These are phyloP conservation scores for Phymorhynchus buccinoides DNA, from an alignment of 1,140 invertebrate genomes.

Conservation along the genomic window DNA sequence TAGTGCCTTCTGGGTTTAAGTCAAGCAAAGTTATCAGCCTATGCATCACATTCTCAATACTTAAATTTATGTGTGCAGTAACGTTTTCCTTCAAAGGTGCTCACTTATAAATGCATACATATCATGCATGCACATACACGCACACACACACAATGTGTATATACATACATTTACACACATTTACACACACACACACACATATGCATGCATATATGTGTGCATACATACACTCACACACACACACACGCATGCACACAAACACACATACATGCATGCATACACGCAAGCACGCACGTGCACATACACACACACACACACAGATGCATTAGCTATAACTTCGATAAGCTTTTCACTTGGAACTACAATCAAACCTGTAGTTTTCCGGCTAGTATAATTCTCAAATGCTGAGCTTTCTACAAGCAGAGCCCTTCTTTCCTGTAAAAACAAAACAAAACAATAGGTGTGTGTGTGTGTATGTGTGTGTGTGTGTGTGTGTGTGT, in stretches of 20 bases:
- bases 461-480: not conserved
- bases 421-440: too few relatives aligned
- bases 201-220: not conserved
- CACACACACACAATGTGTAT: slow-evolving; percentile 36
- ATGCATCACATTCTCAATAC: too few relatives aligned
- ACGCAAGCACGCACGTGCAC: too few relatives aligned
- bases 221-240: not conserved
- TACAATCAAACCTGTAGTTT: not conserved
- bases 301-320: too few relatives aligned
- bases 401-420: too few relatives aligned
- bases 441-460: too few relatives aligned
- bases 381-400: not conserved
- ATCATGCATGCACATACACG: not conserved
- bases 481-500: not conserved
- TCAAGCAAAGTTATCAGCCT: not conserved
- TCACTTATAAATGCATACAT: not conserved
- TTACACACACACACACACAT: not conserved
- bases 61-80: too few relatives aligned
- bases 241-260: too few relatives aligned
- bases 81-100: too few relatives aligned
- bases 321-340: too few relatives aligned
- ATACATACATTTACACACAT: slow-evolving; percentile 36
- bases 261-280: too few relatives aligned
- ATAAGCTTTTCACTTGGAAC: too few relatives aligned
- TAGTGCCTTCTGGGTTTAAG: not conserved